Base-by-base conservation (phyloP, 2,888 invertebrate species). In the Melanotus villosus region DNA sequence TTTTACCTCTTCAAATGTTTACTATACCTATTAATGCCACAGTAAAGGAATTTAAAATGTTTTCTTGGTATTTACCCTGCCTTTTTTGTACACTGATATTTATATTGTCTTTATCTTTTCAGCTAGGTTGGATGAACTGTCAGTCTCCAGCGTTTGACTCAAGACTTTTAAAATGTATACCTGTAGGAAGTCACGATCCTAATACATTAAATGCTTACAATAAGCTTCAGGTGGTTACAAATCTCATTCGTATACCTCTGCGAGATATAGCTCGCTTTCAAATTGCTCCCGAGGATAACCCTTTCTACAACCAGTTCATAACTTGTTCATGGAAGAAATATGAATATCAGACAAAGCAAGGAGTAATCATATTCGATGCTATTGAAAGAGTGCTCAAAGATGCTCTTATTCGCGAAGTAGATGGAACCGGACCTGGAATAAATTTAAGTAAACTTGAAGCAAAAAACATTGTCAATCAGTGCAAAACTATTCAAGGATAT, bases 391-490 rank as follows among this genome's bases (percentile, higher is more conserved):
- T 38, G 1, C 43, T 69, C 4, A 54, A 12, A 4, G 58, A 65
- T 1, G 58, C 69, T n/a, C 38, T 69, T 21, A 45, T 59, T 19
- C 30, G 43, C 12, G 65, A 69, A 64, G 69, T 69, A 6, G 69
- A 64, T 2, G 18, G 12, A 10, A 54, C 65, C 2, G 69, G 69
- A 1, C 68, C 69, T 9, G 64, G 43, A 3, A 59, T 65, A 34
- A 65, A 69, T 26, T 50, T 69, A 32, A 69, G 65, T 21, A 59
- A 59, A 36, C 2, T 69, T 12, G 52, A 65, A 69, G 65, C 69
- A 4, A 69, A 59, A 16, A 34, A 19, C 1, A 60, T 60, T 21
- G 21, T 69, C 1, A 19, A 65, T 14, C 23, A 54, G 0, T 69
- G 69, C 34, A 69, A 12, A 30, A 36, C 52, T 41, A 19, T 64